Evolutionary conservation across 2,888 invertebrate genomes (phyloP).

Genomic region (Xestia ashworthii): DNA sequence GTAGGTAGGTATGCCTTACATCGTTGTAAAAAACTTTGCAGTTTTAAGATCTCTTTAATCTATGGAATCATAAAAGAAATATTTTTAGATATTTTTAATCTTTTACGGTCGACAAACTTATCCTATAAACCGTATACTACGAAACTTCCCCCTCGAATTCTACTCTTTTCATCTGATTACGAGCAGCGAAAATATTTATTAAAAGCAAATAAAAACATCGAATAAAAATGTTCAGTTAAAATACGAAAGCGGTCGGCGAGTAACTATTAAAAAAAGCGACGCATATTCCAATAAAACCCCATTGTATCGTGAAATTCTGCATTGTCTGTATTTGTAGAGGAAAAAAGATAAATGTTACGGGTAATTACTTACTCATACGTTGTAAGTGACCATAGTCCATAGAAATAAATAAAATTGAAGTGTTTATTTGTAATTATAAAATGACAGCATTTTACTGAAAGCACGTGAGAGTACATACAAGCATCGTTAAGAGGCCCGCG

Average conservation of each 20-base stretch:
- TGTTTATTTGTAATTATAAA: too few species aligned
- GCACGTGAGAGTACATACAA: too few species aligned
- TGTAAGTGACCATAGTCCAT: background rate
- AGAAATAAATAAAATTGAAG: too few species aligned
- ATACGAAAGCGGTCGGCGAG: conserved; percentile 12
- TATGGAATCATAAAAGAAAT: background rate
- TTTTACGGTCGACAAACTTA: background rate
- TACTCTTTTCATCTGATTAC: background rate
- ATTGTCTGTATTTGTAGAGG: conserved; percentile 31
- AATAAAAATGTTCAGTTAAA: conserved; percentile 39
- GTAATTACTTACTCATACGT: conserved; percentile 19
- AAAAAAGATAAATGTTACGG: conserved; percentile 36
- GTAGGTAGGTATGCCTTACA: background rate
- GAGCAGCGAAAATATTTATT: background rate
- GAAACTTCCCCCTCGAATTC: background rate
- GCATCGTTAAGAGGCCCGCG: too few species aligned
- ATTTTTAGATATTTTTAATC: background rate
- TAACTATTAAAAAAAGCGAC: conserved; percentile 51
- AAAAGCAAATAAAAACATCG: conserved; percentile 35
- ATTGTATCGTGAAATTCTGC: conserved; percentile 37
- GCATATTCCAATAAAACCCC: conserved; percentile 42
- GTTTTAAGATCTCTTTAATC: background rate
- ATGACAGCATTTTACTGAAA: too few species aligned
- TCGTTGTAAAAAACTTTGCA: background rate
- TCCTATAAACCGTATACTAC: background rate